Base-by-base conservation (phyloP, 2,888 invertebrate species). In the Pyrocoelia pectoralis region DNA sequence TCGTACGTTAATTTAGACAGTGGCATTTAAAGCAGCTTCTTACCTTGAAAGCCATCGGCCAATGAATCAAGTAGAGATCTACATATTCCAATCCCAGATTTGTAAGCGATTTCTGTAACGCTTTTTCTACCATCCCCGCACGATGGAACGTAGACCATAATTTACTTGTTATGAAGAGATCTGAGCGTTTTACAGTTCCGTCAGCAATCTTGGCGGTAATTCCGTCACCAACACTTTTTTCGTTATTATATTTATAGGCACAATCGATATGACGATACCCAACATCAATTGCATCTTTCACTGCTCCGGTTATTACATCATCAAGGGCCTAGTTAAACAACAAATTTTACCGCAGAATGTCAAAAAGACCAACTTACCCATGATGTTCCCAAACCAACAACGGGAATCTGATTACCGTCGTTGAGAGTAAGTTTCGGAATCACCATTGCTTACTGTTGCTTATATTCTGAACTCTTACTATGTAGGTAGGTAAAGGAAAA, bases 21-120 rank as follows among this genome's bases (percentile, higher is more conserved):
- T 24, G n/a, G n/a, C 8, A 8, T 14, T 15, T 8, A 12, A 15
- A 43, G 17, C 17, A 15, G 38, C 4, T 24, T 24, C 43, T 56
- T 72, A 90, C 93, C 84, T 91, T 88, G 75, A 90, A 94, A 0
- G 87, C 94, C 77, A 92, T 87, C 0, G 97, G 97, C 95, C 96
- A 97, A 79, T 97, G 97, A 38, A 97, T 92, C 5, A 97, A 84
- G 76, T 95, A 97, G 38, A 97, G 84, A 80, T 97, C 95, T 52
- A 97, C 74, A 75, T 97, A 96, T 0, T 88, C 83, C 0, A 95
- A 74, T 5, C 88, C 87, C 10, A 97, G 84, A 79, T 92, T 87
- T 14, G 84, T 81, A n/a, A 97, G 79, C 0, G 92, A 88, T 56
- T 84, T 83, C 73, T 85, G 85, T 15, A 94, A 81, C 0, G 90